Percentiles rank a stretch among this genome's conserved stretches.
Conservation (phyloP, 2,888 invertebrate genomes). For the Danaus chrysippus region DNA sequence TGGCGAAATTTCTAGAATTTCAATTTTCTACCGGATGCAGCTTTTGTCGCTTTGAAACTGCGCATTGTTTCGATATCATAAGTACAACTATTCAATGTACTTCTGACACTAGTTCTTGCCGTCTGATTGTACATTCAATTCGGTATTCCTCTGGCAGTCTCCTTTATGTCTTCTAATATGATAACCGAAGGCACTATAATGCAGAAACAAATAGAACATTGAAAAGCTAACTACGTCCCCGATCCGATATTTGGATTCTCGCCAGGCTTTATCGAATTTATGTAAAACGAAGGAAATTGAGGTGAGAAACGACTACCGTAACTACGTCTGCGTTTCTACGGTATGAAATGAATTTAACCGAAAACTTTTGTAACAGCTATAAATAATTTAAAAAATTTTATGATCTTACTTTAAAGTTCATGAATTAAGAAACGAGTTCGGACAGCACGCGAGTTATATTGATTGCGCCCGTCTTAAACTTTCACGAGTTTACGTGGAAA, state of each 20-base stretch:
- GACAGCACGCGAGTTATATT: conserved; percentile 31
- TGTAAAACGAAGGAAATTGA: conserved; percentile 65
- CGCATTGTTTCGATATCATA: conserved; percentile 33
- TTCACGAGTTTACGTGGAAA: conserved; percentile 15
- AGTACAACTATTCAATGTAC: conserved; percentile 25
- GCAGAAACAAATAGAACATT: conserved; percentile 40
- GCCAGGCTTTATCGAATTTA: conserved; percentile 68
- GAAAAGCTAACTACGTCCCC: conserved; percentile 36
- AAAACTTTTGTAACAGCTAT: conserved; percentile 27
- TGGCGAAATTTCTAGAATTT: background rate
- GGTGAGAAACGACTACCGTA: conserved; percentile 52
- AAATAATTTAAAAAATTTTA: conserved; percentile 31
- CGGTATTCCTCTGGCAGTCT: conserved; percentile 25
- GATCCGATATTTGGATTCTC: conserved; percentile 50
- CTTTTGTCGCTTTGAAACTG: conserved; percentile 11
- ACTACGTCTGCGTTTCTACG: conserved; percentile 37
- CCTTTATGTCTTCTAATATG: conserved; percentile 29
- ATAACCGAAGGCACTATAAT: conserved; percentile 37
- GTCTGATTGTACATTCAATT: conserved; percentile 25
- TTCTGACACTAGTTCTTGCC: conserved; percentile 24
- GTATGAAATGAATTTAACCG: conserved; percentile 29
- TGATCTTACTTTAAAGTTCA: conserved; percentile 26
- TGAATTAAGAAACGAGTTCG: conserved; percentile 31
- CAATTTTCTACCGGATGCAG: conserved; percentile 9
- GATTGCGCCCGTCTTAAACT: conserved; percentile 27